Conservation (phyloP, 2,888 invertebrate genomes). For the Ophion obscuratus region DNA sequence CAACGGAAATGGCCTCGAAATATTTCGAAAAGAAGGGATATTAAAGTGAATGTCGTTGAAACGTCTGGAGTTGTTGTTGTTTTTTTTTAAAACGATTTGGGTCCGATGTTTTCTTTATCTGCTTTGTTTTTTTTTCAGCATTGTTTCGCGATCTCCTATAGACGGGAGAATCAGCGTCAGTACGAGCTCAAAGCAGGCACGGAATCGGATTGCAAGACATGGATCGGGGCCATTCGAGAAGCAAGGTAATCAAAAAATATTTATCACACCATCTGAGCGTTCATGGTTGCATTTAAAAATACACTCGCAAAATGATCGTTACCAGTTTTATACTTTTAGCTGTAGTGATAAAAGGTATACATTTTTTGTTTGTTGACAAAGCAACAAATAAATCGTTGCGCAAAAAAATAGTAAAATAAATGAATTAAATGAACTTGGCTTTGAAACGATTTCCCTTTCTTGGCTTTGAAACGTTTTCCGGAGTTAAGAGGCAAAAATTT, state of each 20-base stretch:
- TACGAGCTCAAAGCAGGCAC: slow-evolving; percentile 94
- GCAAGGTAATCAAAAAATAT: slow-evolving; percentile 89
- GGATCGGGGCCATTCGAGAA: slow-evolving; percentile 95
- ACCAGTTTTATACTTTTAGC: no score
- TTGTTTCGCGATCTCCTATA: slow-evolving; percentile 95
- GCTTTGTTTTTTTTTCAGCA: slow-evolving; percentile 86
- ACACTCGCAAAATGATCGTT: not conserved
- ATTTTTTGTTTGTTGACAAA: no score
- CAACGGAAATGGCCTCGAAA: not conserved
- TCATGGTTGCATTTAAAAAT: not conserved
- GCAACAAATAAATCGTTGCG: no score
- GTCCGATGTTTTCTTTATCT: not conserved
- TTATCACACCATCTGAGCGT: not conserved
- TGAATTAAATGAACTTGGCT: no score
- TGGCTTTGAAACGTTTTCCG: not conserved
- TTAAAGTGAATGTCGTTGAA: not conserved
- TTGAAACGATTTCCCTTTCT: no score
- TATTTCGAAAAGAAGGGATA: not conserved
- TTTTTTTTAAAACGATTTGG: not conserved
- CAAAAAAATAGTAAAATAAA: no score
- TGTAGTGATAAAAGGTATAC: no score
- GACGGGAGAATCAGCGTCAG: slow-evolving; percentile 93
- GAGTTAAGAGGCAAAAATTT: not conserved
- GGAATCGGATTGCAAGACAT: slow-evolving; percentile 94
- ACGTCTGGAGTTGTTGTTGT: not conserved